Base-by-base conservation (phyloP, 2,888 invertebrate genomes). In the Smittia aterrima region DNA sequence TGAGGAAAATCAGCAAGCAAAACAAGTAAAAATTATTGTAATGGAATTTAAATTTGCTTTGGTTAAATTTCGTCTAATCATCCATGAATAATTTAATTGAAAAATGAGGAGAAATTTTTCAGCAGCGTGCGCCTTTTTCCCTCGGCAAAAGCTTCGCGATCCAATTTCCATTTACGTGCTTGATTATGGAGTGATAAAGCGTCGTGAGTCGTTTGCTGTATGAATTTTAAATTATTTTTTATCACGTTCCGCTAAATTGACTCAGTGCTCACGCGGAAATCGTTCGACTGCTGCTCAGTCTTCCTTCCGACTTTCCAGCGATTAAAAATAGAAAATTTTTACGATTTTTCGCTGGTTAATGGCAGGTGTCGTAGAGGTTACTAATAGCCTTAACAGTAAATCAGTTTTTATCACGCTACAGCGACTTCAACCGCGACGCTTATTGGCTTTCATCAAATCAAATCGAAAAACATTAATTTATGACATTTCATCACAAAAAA, bases 41-140 rank as follows among this genome's bases (percentile, higher is more conserved):
- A 58, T n/a, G 22, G 9, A 22, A 58, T 9, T 20, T 13, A 18
- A 47, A 47, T 16, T 47, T 9, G 9, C 22, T 58, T 3, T 22
- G 58, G 20, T 2, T 58, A 58, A 58, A 58, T 58, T 58, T 58
- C 9, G 58, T 54, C 54, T 71, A 71, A 71, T 71, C 47, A 54
- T 54, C 54, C 24, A 54, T 71, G 71, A 32, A 71, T 71, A 54
- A 71, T 71, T 71, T 54, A 53, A 53, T 53, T 27, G 24, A 66
- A 27, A 27, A 66, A 66, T 18, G 32, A 32, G 27, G 66, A 27
- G 66, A 66, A 66, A 66, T 13, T 66, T 66, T 27, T 4, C 16
- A 4, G 7, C 38, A 47, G n/a, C 58, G 18, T n/a, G 47, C 47
- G 47, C 47, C 16, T 47, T 47, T n/a, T 32, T 32, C 32, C 53